Evolutionary conservation across 1,140 invertebrate genomes (phyloP).

Genomic region (Bombus consobrinus): DNA sequence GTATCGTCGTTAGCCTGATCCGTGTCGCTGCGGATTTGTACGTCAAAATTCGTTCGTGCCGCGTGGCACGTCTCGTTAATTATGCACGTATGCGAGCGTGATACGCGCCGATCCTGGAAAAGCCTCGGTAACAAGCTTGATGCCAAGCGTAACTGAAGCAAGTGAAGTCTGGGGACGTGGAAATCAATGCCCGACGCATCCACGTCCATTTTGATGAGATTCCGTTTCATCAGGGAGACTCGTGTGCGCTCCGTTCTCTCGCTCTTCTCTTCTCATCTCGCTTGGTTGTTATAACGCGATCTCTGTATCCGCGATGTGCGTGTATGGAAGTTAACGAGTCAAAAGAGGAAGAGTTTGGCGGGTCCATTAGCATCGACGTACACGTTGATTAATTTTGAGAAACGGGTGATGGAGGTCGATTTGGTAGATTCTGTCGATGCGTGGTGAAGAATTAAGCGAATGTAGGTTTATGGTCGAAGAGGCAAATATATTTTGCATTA

Average conservation of each 20-base stretch:
- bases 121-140: slow-evolving; percentile 49
- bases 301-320: neutral
- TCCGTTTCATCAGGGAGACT: slow-evolving; percentile 42
- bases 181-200: slow-evolving; percentile 61
- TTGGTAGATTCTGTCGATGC: no score
- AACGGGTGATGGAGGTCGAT: neutral
- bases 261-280: no score
- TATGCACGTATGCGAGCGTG: slow-evolving; percentile 70
- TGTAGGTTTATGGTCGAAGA: neutral
- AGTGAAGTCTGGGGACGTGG: slow-evolving; percentile 32
- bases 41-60: slow-evolving; percentile 69
- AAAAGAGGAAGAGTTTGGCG: slow-evolving; percentile 38
- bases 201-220: slow-evolving; percentile 62
- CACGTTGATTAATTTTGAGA: slow-evolving; percentile 28
- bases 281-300: neutral
- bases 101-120: slow-evolving; percentile 57
- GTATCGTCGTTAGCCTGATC: slow-evolving; percentile 64
- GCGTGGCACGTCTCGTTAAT: slow-evolving; percentile 67
- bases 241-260: neutral
- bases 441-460: no score
- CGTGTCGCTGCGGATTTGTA: slow-evolving; percentile 67
- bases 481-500: neutral
- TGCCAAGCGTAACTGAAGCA: slow-evolving; percentile 3
- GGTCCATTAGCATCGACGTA: slow-evolving; percentile 24
- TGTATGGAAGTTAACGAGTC: slow-evolving; percentile 43